A percentile compares a stretch with the other conserved stretches of the same genome.
Evolutionary conservation across 2,113 vertebrate genomes (phyloP).

Genomic region (Junco hyemalis): DNA sequence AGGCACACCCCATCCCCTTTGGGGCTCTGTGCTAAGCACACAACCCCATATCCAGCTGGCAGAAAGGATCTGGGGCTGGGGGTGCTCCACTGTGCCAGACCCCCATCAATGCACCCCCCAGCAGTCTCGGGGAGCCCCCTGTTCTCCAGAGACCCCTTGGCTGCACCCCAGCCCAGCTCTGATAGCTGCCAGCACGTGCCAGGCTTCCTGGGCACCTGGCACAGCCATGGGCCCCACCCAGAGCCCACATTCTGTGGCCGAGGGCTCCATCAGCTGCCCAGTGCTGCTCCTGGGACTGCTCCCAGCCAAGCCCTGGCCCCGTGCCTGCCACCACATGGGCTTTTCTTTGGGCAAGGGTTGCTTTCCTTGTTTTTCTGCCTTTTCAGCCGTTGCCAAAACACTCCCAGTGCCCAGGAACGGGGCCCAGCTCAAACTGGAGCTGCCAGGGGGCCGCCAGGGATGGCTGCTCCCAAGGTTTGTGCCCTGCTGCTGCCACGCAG

Average conservation of each 20-base stretch:
- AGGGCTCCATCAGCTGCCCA: not conserved
- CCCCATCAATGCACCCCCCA: too few species aligned
- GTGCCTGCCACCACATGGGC: not conserved
- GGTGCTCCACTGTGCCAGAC: not conserved
- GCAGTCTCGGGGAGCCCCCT: not conserved
- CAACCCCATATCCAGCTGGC: not conserved
- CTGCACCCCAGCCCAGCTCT: not conserved
- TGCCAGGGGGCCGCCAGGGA: not conserved
- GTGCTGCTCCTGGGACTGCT: not conserved
- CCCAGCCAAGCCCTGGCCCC: not conserved
- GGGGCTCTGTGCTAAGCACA: not conserved
- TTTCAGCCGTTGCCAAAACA: not conserved
- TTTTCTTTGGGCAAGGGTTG: not conserved
- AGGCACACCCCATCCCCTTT: rapidly evolving
- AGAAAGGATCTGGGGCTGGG: rapidly evolving
- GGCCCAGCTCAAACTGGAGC: not conserved
- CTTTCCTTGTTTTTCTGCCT: conserved; percentile 15
- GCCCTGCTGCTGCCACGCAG: too few species aligned
- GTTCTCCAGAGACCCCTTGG: not conserved
- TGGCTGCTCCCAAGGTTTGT: rapidly evolving
- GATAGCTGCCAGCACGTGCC: not conserved
- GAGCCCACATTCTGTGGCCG: not conserved
- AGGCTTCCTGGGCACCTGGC: rapidly evolving
- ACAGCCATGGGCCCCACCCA: rapidly evolving
- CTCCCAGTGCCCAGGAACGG: not conserved